Base-by-base conservation (phyloP, 2,113 vertebrate genomes). In the Hucho hucho region DNA sequence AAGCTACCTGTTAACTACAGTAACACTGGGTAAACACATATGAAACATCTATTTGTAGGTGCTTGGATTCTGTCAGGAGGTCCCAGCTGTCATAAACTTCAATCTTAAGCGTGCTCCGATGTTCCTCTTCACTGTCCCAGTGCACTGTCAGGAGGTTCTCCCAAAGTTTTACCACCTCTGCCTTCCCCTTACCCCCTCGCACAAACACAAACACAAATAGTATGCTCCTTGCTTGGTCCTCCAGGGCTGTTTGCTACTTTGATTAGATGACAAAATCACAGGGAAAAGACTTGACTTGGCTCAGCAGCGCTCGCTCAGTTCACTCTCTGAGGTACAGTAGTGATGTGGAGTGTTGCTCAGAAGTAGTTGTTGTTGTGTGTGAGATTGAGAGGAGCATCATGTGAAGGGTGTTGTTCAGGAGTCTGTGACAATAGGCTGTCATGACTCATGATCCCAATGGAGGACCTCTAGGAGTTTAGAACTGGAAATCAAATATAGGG, bases 41-140 rank as follows among this genome's bases (percentile, higher is more conserved):
- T 86, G 86, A 90, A 89, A 90, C 87, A 83, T 89, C 83, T 90
- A 88, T 93, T 92, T 92, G 90, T 87, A 86, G 86, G 89, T 81
- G 86, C 86, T 84, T 72, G 81, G 81, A 88, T 79, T 89, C 87
- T 93, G 90, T 92, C 90, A 90, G 88, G 85, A 88, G 91, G 87
- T 89, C 89, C 90, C 90, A 73, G 89, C 76, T 87, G 91, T 89
- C 80, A 90, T 89, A 83, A 85, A 90, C 90, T 92, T 93, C 89
- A 92, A 90, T 89, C 88, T 87, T 80, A 90, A 88, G 88, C 82
- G 81, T 70, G 85, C 90, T 86, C 86, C 87, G 79, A 90, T 84
- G 87, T 86, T 79, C 85, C 74, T 70, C 28, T 79, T 75, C 58
- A 26, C 4, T 9, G 46, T 47, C 58, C 24, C 37, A 46, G 7